Evolutionary conservation across 2,888 invertebrate genomes (phyloP).

Genomic region (Meiosimyza platycephala): DNA sequence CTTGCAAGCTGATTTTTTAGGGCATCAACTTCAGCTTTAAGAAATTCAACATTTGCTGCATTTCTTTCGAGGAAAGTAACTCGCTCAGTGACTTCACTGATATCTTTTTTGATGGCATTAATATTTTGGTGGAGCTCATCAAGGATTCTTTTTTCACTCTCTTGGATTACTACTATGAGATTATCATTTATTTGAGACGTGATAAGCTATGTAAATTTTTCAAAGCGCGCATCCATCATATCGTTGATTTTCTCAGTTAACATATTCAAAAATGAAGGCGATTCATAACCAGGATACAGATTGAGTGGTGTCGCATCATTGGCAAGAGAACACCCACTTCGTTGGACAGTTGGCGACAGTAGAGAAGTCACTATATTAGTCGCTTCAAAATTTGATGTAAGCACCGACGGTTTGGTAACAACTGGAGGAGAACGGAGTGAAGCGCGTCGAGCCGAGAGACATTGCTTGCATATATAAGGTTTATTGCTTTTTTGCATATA

Average conservation of each 20-base stretch:
- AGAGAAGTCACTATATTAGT: too few species aligned
- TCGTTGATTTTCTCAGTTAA: background rate
- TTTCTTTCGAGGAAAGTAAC: background rate
- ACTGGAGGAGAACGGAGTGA: too few species aligned
- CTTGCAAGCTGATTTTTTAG: background rate
- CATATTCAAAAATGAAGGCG: background rate
- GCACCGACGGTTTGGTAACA: too few species aligned
- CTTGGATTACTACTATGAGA: background rate
- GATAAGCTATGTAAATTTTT: background rate
- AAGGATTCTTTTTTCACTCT: background rate
- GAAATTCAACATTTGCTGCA: background rate
- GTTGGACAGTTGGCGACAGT: too few species aligned
- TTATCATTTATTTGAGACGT: background rate
- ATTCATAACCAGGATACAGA: background rate
- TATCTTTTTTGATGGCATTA: background rate
- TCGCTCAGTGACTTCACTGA: background rate
- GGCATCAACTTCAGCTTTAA: background rate
- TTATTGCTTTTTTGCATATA: too few species aligned
- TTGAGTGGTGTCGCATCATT: too few species aligned
- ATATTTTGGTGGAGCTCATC: background rate
- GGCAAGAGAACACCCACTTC: too few species aligned
- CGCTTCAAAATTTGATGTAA: too few species aligned
- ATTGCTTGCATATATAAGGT: too few species aligned
- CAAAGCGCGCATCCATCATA: background rate
- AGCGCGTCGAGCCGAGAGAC: too few species aligned